Conservation (phyloP, 2,113 vertebrate species). For the Melospiza melodia region DNA sequence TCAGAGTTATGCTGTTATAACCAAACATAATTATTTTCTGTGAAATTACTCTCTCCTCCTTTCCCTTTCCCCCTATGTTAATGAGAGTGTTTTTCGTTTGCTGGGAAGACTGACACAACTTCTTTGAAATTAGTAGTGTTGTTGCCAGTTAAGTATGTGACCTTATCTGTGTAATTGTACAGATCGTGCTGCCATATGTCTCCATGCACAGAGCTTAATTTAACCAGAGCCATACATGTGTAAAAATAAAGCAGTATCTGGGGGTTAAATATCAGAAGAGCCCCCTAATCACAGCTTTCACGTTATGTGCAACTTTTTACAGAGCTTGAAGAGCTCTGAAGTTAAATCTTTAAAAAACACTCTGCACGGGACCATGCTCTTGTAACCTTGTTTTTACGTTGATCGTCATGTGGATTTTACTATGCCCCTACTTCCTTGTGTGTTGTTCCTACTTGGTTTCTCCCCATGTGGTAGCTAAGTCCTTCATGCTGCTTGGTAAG, state of each 20-base stretch:
- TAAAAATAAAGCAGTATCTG: conserved; percentile 56
- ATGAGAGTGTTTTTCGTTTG: conserved; percentile 17
- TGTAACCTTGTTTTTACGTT: not conserved
- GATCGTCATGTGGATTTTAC: not conserved
- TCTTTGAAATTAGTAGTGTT: conserved; percentile 48
- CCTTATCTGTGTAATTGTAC: conserved; percentile 62
- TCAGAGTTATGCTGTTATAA: not conserved
- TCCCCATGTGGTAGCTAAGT: not conserved
- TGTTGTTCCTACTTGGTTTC: not conserved
- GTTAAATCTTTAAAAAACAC: not conserved
- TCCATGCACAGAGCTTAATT: conserved; percentile 45
- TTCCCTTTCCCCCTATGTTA: not conserved
- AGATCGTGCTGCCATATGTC: conserved; percentile 64
- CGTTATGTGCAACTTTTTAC: not conserved
- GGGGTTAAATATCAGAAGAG: conserved; percentile 51
- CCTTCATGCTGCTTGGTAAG: not conserved
- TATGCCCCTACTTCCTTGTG: not conserved
- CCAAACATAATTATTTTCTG: conserved; percentile 23
- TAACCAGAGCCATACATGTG: not conserved
- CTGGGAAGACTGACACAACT: conserved; percentile 39
- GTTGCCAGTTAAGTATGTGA: conserved; percentile 55
- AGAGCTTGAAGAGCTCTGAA: not conserved
- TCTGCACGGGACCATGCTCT: not conserved
- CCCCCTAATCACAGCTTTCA: conserved; percentile 32
- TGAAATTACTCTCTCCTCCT: conserved; percentile 15